Evolutionary conservation across 2,113 vertebrate genomes (phyloP).

Genomic region (Bettongia penicillata): DNA sequence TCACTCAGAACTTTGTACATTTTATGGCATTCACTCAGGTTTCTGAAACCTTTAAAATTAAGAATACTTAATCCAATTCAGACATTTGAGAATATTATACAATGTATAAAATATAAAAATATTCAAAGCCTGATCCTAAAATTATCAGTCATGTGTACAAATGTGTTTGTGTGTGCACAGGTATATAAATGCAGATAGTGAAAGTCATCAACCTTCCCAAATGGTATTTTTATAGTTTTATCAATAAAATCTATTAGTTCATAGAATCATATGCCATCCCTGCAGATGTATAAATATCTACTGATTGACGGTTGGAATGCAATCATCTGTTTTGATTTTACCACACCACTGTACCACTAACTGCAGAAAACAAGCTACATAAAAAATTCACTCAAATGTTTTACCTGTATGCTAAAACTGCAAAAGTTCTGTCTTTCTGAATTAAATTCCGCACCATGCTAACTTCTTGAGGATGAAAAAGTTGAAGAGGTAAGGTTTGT

Average conservation of each 20-base stretch:
- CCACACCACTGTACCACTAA: not conserved
- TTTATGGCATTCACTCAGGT: not conserved
- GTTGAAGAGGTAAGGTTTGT: conserved; percentile 96
- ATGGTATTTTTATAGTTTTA: not conserved
- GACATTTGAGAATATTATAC: not conserved
- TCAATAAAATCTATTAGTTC: not conserved
- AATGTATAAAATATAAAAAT: not conserved
- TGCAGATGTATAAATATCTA: not conserved
- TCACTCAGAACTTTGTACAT: not conserved
- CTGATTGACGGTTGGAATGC: not conserved
- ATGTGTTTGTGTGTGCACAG: not conserved
- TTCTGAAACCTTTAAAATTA: not conserved
- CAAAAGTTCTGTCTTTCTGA: conserved; percentile 96
- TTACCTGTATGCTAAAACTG: conserved; percentile 97
- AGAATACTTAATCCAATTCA: not conserved
- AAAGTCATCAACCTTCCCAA: not conserved
- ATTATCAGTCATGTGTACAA: not conserved
- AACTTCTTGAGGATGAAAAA: conserved; percentile 96
- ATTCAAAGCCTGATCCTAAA: not conserved
- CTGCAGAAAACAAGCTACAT: not conserved
- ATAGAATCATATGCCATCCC: not conserved
- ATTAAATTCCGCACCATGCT: conserved; percentile 97
- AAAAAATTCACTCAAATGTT: conserved; percentile 8
- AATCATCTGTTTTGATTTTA: not conserved
- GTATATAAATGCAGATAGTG: not conserved